Base-by-base conservation (phyloP, 2,113 vertebrate species). In the Strix aluco region DNA sequence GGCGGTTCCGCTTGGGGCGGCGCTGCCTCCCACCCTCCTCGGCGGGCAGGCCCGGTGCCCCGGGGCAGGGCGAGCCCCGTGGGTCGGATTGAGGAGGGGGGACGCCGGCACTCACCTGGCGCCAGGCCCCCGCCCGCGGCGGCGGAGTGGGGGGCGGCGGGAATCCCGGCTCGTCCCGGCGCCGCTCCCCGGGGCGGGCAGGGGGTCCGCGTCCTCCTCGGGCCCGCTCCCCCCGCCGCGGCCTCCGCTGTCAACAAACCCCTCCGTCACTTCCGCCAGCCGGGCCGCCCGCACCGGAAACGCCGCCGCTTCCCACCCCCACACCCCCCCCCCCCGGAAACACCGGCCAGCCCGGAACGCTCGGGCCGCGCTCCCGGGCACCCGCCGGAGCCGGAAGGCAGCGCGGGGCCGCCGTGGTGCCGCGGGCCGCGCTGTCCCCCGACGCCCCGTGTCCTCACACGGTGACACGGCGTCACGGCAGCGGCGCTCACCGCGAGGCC, bases 241-340 rank as follows among this genome's bases (percentile, higher is more conserved):
- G 89, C 91, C 95, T 55, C 94, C 61, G 57, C 98, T 99, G 99
- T 99, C 99, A 99, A 99, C 99, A 99, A 99, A 98, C 91, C 81
- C 88, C 29, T 17, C 92, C 98, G 98, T 98, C 98, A 97, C 97
- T 97, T 98, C 98, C 97, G 90, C 55, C 81, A 46, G 70, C 84
- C 80, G 67, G 47, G 29, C 49, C 42, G 44, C 42, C 66, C 66
- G 58, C 46, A 20, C 51, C 78, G 86, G 74, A 86, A 57, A 44
- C 29, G 38, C 32, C n/a, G 47, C 38, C 23, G 58, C 10, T 23
- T 9, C 54, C 36, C 49, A 63, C 44, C 54, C 65, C 71, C 44
- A 13, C 44, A 5, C 44, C 44, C 46, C 46, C 17, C 49, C 72
- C 44, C 54, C 61, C 67, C 58, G 84, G 95, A 92, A 95, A 89